Percentiles rank a stretch among this genome's conserved stretches.
Evolutionary conservation across 1,140 invertebrate species (phyloP).

Genomic region (Drosophila rufa): DNA sequence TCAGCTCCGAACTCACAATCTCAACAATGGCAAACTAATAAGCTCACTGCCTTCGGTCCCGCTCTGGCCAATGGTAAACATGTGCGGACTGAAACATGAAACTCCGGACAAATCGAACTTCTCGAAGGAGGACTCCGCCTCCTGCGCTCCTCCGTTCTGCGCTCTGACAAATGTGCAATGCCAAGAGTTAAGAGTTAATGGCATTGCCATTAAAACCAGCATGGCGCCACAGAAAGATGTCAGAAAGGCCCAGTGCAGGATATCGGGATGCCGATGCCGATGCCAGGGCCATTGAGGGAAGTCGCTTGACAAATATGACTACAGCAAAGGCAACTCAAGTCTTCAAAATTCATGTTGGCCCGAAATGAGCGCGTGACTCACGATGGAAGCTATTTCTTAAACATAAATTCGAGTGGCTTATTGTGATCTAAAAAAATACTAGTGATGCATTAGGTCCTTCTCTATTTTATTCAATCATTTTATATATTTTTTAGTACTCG

Average conservation of each 20-base stretch:
- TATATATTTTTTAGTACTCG: too few species aligned
- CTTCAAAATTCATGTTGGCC: slow-evolving; percentile 57
- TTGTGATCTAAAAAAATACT: too few species aligned
- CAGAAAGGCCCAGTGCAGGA: slow-evolving; percentile 19
- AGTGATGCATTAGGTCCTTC: too few species aligned
- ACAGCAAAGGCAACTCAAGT: slow-evolving; percentile 69
- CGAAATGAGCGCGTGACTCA: slow-evolving; percentile 13
- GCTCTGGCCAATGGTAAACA: slow-evolving; percentile 19
- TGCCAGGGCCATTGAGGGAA: slow-evolving; percentile 18
- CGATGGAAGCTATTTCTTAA: not conserved
- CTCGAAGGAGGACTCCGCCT: slow-evolving; percentile 10
- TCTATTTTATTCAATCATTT: too few species aligned
- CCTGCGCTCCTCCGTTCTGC: not conserved
- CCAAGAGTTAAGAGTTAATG: slow-evolving; percentile 61
- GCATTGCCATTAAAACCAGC: slow-evolving; percentile 50
- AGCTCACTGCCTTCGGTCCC: slow-evolving; percentile 32
- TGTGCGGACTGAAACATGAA: slow-evolving; percentile 31
- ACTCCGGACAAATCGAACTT: slow-evolving; percentile 17
- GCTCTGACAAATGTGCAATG: slow-evolving; percentile 35
- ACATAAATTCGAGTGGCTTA: too few species aligned
- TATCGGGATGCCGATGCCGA: slow-evolving; percentile 3
- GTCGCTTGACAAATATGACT: slow-evolving; percentile 56
- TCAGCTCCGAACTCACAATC: slow-evolving; percentile 51
- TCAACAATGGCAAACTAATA: slow-evolving; percentile 62
- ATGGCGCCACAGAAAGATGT: slow-evolving; percentile 30